Base-by-base conservation (phyloP, 53 echinoderm and acorn worm genomes). In the Apostichopus leukothele region DNA sequence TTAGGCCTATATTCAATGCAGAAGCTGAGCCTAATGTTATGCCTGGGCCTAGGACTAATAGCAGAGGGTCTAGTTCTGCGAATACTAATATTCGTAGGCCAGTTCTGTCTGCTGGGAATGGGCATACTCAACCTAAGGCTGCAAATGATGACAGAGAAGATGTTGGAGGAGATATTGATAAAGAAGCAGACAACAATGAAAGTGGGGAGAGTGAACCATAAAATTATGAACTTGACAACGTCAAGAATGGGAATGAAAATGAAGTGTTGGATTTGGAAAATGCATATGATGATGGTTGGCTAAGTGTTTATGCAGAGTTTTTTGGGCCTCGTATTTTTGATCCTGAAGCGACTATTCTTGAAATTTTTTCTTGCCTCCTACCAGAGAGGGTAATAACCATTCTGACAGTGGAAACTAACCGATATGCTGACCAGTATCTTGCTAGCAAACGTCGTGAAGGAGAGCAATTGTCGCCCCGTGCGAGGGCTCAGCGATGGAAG, bases 321-420 rank as follows among this genome's bases (percentile, higher is more conserved):
- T 67, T 67, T 67, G 13, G 67, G 67, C 67, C 78, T 53, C 78
- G 78, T 78, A 51, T 78, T 78, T 78, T 78, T 52, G 76, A 78
- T 51, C 78, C 78, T 52, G 78, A 78, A 53, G 78, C 78, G 12
- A 78, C 78, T 11, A 78, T 78, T 78, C 78, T 51, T 1, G 78
- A 78, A 11, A 51, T 5, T 23, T 78, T 78, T 78, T 78, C 78
- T 78, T 78, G 4, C 51, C 78, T 78, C 52, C 78, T 78, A 51
- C 78, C 78, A 51, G 53, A 78, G 53, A 78, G 78, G 52, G 78
- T 26, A 78, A 78, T 78, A 7, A 76, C 23, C 9, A 78, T 78
- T 53, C 78, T 78, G 9, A 78, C 4, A 26, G 52, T 52, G 51
- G 78, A 78, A 78, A 78, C 78, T 18, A 78, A 78, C 52, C 78